Evolutionary conservation across 2,113 vertebrate genomes (phyloP), one percentile per base, ranked within the genome.

Genomic region (Tringa solitaria): DNA sequence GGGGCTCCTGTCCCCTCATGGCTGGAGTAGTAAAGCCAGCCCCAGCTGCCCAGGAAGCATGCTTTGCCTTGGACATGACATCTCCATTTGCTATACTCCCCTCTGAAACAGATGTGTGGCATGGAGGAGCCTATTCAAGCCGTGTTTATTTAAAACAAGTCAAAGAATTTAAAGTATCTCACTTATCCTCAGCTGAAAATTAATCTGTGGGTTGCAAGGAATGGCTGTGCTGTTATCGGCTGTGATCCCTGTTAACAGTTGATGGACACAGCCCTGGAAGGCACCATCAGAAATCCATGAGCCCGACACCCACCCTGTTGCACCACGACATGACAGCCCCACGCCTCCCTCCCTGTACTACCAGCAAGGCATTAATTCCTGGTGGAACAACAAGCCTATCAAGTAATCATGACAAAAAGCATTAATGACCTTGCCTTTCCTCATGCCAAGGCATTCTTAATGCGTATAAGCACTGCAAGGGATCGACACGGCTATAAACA

Each of bases 351-450:
- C 82, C 84, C 68, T 50, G 15, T 63, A 61, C 82, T 39, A 76
- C 64, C 82, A 95, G 76, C 81, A 67, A 64, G 20, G 41, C 87
- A 93, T 83, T 91, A 75, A 69, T 93, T 88, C 45, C 78, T 54
- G 22, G 26, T 83, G 73, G 65, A 87, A 78, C 24, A 95, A 79
- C 13, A 37, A 73, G 43, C 93, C 39, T 51, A 69, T 83, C 87
- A 82, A 82, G 48, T 43, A 74, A 69, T 92, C 67, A 68, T 59
- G 83, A 95, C 94, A 94, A 88, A 94, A 89, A 77, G 19, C 76
- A 93, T 95, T 93, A 84, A 79, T 53, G 74, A 75, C 81, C 73
- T 93, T 89, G 80, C 84, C 54, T 91, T 89, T 76, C 56, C 45
- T 87, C 64, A 27, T 61, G 75, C 77, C 69, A 89, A 86, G 82